Percentiles rank a stretch among this genome's conserved stretches.
Evolutionary conservation across 2,113 vertebrate genomes (phyloP).

Genomic region (Pteruthius melanotis): DNA sequence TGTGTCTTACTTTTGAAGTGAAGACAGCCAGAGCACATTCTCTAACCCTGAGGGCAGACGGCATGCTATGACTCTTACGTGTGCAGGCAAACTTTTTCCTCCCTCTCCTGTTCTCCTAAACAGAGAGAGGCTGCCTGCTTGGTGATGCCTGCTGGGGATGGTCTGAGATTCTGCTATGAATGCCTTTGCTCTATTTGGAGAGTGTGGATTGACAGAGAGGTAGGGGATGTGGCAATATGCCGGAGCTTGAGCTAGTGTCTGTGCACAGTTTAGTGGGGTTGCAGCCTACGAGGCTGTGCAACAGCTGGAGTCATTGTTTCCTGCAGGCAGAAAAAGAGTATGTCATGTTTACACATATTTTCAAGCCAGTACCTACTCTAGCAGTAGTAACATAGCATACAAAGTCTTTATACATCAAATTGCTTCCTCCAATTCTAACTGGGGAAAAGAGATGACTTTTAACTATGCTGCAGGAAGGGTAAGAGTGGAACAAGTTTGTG

Average conservation of each 20-base stretch:
- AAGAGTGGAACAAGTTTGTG: background rate
- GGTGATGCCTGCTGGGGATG: fast-evolving
- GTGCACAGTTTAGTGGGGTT: background rate
- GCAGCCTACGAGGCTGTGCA: background rate
- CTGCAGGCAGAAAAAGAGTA: background rate
- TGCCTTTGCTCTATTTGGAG: background rate
- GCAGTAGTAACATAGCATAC: background rate
- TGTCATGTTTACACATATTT: background rate
- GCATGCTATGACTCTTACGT: fast-evolving
- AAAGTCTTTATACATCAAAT: background rate
- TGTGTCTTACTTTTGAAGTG: background rate
- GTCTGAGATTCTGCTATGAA: background rate
- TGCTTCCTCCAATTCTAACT: background rate
- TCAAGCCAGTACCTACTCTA: background rate
- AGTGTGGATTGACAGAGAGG: fast-evolving
- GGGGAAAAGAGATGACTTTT: background rate
- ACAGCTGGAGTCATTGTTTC: background rate
- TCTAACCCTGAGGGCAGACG: background rate
- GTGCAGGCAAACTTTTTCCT: background rate
- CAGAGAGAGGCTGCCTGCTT: background rate
- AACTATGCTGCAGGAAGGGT: background rate
- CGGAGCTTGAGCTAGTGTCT: background rate
- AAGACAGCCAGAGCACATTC: background rate
- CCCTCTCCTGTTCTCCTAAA: background rate
- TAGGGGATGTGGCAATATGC: background rate